Conservation (phyloP, 2,113 vertebrate genomes). For the Falco punctatus region DNA sequence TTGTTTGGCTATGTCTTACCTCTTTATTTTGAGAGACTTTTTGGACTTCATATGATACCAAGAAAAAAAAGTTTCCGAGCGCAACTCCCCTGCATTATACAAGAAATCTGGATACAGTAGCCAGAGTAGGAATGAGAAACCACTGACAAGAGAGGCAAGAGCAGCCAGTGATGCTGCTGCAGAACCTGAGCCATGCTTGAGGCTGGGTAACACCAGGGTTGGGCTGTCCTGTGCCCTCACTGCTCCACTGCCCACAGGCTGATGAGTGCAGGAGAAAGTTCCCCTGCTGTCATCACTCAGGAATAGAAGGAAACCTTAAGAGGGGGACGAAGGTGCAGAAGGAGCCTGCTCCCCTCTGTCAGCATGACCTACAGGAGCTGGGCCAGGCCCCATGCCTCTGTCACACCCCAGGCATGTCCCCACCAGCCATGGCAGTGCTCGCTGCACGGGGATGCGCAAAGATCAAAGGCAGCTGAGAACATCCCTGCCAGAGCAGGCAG, state of each 20-base stretch:
- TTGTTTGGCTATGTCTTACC: neutral
- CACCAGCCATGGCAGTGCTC: fast-evolving
- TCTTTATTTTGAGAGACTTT: neutral
- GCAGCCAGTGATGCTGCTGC: neutral
- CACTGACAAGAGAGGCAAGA: neutral
- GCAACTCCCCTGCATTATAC: neutral
- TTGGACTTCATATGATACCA: neutral
- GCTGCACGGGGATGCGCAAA: fast-evolving
- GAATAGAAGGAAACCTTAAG: neutral
- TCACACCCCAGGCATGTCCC: neutral
- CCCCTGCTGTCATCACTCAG: neutral
- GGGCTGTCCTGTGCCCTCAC: neutral
- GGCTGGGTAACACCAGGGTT: no score
- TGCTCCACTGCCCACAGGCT: neutral
- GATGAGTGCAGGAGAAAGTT: neutral
- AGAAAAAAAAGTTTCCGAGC: neutral
- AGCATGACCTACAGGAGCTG: neutral
- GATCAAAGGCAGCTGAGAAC: neutral
- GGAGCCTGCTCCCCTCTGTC: neutral
- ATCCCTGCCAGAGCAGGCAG: neutral
- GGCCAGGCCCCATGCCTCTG: neutral
- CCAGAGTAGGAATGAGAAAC: neutral
- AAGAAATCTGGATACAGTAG: neutral
- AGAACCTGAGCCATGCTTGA: neutral
- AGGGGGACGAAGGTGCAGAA: neutral